phyloP scores from a whole-genome alignment of 2,797 vertebrate genomes.

The Parauchenoglanis ngamensis region DNA sequence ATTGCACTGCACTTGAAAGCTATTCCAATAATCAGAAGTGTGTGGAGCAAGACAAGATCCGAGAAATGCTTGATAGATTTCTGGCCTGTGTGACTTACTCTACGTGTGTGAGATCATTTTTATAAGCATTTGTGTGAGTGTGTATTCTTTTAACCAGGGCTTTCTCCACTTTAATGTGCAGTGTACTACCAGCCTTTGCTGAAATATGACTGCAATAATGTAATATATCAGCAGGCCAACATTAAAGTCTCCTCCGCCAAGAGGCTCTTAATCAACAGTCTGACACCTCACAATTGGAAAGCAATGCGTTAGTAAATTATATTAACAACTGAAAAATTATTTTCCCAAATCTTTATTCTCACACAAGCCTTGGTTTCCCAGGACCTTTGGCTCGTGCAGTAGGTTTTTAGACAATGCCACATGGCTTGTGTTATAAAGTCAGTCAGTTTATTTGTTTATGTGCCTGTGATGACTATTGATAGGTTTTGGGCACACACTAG shows the following conservation, averaged over 20 bases:
- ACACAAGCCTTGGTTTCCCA: slow-evolving; percentile 12
- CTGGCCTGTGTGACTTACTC: neutral
- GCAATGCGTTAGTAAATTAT: slow-evolving; percentile 60
- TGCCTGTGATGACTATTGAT: slow-evolving; percentile 4
- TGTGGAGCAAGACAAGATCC: neutral
- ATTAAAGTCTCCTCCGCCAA: slow-evolving; percentile 61
- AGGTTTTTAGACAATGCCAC: slow-evolving; percentile 3
- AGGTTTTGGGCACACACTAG: slow-evolving; percentile 4
- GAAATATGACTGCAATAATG: slow-evolving; percentile 66
- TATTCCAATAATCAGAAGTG: neutral
- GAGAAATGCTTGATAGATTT: slow-evolving; percentile 16
- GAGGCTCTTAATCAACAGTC: slow-evolving; percentile 55
- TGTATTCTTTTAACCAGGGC: neutral
- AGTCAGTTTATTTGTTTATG: slow-evolving; percentile 14
- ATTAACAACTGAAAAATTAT: slow-evolving; percentile 54
- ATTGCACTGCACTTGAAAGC: slow-evolving; percentile 63
- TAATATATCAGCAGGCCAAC: slow-evolving; percentile 60
- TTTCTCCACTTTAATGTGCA: slow-evolving; percentile 6
- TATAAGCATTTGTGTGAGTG: slow-evolving; percentile 18
- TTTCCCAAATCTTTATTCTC: slow-evolving; percentile 50
- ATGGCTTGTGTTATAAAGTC: neutral
- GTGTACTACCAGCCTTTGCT: slow-evolving; percentile 58
- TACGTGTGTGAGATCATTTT: neutral
- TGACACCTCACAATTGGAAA: slow-evolving; percentile 54
- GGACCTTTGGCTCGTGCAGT: neutral